These are phyloP conservation scores for Catocala fraxini DNA, from an alignment of 2,888 invertebrate species.

Conservation along the genomic window DNA sequence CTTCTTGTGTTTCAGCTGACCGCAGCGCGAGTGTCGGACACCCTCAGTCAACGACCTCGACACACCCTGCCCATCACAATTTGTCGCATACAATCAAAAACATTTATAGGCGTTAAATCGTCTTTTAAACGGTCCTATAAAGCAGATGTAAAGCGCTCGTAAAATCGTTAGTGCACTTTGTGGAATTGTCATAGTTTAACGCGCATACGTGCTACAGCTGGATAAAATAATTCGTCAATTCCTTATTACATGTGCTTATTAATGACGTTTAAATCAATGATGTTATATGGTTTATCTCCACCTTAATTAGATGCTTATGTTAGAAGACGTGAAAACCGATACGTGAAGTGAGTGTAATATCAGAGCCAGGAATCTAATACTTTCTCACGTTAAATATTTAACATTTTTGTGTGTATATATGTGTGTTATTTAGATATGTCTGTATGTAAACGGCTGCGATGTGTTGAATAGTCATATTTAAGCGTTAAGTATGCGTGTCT, in stretches of 20 bases:
- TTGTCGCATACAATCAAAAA: slow-evolving; percentile 72
- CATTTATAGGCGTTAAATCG: slow-evolving; percentile 79
- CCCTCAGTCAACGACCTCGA: slow-evolving; percentile 75
- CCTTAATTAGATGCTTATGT: slow-evolving; percentile 13
- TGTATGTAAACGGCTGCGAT: slow-evolving; percentile 65
- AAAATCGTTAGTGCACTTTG: slow-evolving; percentile 72
- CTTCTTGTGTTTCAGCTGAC: slow-evolving; percentile 80
- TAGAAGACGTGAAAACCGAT: slow-evolving; percentile 30
- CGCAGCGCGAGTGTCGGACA: slow-evolving; percentile 65
- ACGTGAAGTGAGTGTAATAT: slow-evolving; percentile 28
- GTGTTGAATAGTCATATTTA: slow-evolving; percentile 77
- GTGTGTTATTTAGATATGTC: slow-evolving; percentile 50
- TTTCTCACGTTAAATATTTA: slow-evolving; percentile 48
- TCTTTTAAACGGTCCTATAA: slow-evolving; percentile 73
- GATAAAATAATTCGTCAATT: slow-evolving; percentile 37
- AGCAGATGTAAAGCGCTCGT: slow-evolving; percentile 72
- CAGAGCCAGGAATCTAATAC: slow-evolving; percentile 31
- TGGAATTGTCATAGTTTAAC: slow-evolving; percentile 62
- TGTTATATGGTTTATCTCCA: slow-evolving; percentile 11
- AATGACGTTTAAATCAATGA: slow-evolving; percentile 17
- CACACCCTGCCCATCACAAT: slow-evolving; percentile 71
- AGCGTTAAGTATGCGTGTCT: slow-evolving; percentile 82
- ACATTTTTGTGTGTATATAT: slow-evolving; percentile 33
- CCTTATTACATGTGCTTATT: slow-evolving; percentile 26
- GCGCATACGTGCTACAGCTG: slow-evolving; percentile 29